Evolutionary conservation across 2,888 invertebrate species (phyloP).

Genomic region (Sinotaia quadrata): DNA sequence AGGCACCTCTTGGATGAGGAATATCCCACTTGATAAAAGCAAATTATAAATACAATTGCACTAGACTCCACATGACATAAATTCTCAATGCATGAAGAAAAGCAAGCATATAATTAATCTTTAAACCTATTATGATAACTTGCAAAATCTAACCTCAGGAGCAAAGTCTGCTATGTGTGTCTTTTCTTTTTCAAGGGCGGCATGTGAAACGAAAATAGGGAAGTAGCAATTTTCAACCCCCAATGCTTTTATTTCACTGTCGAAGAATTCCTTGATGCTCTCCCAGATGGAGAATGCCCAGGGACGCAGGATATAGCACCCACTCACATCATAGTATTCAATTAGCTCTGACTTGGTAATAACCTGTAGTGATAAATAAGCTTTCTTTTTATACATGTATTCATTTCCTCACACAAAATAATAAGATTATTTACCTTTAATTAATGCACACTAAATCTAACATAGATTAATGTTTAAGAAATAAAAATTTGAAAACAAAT

Average conservation of each 20-base stretch:
- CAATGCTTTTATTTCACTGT: conserved; percentile 86
- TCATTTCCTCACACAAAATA: no score
- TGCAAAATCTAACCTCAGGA: conserved; percentile 86
- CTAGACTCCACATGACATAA: no score
- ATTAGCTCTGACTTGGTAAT: conserved; percentile 95
- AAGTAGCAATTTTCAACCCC: conserved; percentile 98
- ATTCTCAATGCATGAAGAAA: no score
- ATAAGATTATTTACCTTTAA: no score
- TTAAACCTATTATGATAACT: no score
- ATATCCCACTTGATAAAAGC: no score
- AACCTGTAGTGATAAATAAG: conserved; percentile 72
- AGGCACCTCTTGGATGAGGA: no score
- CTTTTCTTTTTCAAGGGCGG: conserved; percentile 95
- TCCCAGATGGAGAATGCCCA: conserved; percentile 99
- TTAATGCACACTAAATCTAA: no score
- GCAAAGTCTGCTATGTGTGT: conserved; percentile 98
- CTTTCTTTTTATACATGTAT: no score
- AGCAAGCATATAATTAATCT: no score
- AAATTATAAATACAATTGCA: no score
- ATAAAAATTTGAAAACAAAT: conserved; percentile 65
- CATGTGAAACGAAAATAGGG: conserved; percentile 95
- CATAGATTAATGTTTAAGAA: neutral
- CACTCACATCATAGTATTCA: conserved; percentile 99
- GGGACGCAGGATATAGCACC: conserved; percentile 97
- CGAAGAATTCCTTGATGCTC: conserved; percentile 87